Percentiles rank a stretch among this genome's conserved stretches.
Evolutionary conservation across 2,113 vertebrate genomes (phyloP).

Genomic region (Stomatorhinus ivindoensis): DNA sequence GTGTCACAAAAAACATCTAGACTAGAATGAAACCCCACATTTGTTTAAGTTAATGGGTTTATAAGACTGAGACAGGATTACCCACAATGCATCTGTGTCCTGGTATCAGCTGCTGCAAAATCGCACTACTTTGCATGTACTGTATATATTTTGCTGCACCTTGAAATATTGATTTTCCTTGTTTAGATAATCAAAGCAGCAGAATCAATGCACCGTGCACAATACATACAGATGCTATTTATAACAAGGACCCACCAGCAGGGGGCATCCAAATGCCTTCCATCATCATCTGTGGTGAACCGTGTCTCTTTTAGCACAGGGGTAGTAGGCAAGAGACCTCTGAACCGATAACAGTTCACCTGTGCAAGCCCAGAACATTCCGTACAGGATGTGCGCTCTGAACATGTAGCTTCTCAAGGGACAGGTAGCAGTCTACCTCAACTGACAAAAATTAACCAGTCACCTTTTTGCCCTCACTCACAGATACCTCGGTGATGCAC

Average conservation of each 20-base stretch:
- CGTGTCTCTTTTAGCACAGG: neutral
- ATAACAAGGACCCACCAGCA: neutral
- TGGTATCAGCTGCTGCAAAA: neutral
- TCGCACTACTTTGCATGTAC: neutral
- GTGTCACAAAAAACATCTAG: neutral
- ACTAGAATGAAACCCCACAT: neutral
- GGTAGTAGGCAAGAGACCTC: neutral
- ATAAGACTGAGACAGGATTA: neutral
- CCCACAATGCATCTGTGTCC: neutral
- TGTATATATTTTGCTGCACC: neutral
- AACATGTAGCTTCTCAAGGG: neutral
- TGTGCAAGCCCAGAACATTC: neutral
- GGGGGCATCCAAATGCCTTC: neutral
- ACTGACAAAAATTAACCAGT: neutral
- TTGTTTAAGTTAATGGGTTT: neutral
- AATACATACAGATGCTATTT: neutral
- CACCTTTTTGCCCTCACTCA: slow-evolving; percentile 3
- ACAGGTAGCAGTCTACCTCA: neutral
- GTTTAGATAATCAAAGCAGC: neutral
- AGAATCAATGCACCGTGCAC: neutral
- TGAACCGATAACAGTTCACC: neutral
- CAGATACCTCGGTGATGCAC: neutral
- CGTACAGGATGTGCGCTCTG: neutral
- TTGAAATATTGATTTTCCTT: neutral
- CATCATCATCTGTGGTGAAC: neutral